These are phyloP conservation scores for Eurystomus glaucurus DNA, from an alignment of 2,797 vertebrate genomes.

Conservation along the genomic window DNA sequence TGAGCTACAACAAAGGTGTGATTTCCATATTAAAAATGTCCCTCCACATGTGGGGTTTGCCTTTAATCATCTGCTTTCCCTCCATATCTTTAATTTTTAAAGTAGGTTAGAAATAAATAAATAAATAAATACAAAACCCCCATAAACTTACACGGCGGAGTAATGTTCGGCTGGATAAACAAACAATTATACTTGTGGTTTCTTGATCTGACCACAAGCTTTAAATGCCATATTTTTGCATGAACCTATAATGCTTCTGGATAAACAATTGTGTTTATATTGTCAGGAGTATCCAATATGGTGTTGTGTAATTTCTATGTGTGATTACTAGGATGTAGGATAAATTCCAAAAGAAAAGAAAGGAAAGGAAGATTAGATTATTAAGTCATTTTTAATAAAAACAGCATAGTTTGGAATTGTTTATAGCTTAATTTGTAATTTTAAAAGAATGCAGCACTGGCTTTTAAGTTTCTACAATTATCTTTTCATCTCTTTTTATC, in stretches of 20 bases:
- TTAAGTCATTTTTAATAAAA: slow-evolving; percentile 83
- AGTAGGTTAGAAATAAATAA: slow-evolving; percentile 79
- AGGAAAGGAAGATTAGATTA: slow-evolving; percentile 74
- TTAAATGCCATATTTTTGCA: slow-evolving; percentile 86
- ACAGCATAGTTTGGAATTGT: slow-evolving; percentile 73
- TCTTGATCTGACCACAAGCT: slow-evolving; percentile 86
- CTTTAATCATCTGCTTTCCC: slow-evolving; percentile 66
- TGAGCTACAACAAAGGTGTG: slow-evolving; percentile 30
- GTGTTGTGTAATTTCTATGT: slow-evolving; percentile 76
- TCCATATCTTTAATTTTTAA: slow-evolving; percentile 65
- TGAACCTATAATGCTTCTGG: slow-evolving; percentile 86
- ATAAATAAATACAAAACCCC: slow-evolving; percentile 64
- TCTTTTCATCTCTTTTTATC: slow-evolving; percentile 76
- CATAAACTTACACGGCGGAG: slow-evolving; percentile 72
- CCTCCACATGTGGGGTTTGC: background rate
- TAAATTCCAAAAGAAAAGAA: slow-evolving; percentile 79
- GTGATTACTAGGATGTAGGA: slow-evolving; percentile 77
- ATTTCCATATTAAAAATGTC: slow-evolving; percentile 73
- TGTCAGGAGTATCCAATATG: slow-evolving; percentile 65
- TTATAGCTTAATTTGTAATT: slow-evolving; percentile 80
- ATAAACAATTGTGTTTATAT: slow-evolving; percentile 84
- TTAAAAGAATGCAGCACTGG: slow-evolving; percentile 71
- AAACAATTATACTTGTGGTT: slow-evolving; percentile 87
- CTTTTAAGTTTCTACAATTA: slow-evolving; percentile 71
- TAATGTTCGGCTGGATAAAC: slow-evolving; percentile 84